A percentile compares a stretch with the other conserved stretches of the same genome.
These are phyloP conservation scores for Lepidonotus clava DNA, from an alignment of 2,888 invertebrate species.

Conservation along the genomic window DNA sequence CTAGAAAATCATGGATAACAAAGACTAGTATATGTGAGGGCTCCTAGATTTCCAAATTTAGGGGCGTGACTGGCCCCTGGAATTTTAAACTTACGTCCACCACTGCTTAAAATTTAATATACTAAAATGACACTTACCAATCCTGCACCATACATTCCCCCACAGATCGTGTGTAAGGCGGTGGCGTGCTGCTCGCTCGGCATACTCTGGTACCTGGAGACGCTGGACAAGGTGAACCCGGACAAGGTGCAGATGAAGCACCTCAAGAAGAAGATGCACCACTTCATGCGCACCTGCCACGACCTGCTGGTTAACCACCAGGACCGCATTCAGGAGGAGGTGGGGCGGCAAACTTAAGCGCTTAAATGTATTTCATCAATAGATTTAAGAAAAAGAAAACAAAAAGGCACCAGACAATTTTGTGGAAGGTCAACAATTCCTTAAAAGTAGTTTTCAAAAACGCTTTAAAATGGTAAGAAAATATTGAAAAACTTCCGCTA, in stretches of 20 bases:
- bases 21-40: too few species aligned
- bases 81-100: background rate
- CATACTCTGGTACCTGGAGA: conserved; percentile 93
- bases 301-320: conserved; percentile 86
- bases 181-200: conserved; percentile 92
- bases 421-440: too few species aligned
- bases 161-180: conserved; percentile 80
- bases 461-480: too few species aligned
- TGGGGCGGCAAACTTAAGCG: too few species aligned
- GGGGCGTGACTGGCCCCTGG: background rate
- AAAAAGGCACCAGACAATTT: too few species aligned
- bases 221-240: conserved; percentile 86
- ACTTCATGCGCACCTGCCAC: conserved; percentile 88
- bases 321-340: conserved; percentile 87
- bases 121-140: background rate
- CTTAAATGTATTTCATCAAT: too few species aligned
- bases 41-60: too few species aligned
- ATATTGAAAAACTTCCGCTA: too few species aligned
- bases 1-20: too few species aligned
- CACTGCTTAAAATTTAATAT: background rate
- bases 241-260: conserved; percentile 74
- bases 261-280: conserved; percentile 86
- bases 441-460: too few species aligned
- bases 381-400: too few species aligned
- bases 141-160: background rate